Evolutionary conservation across 2,888 invertebrate species (phyloP).

Genomic region (Caenorhabditis virilis): DNA sequence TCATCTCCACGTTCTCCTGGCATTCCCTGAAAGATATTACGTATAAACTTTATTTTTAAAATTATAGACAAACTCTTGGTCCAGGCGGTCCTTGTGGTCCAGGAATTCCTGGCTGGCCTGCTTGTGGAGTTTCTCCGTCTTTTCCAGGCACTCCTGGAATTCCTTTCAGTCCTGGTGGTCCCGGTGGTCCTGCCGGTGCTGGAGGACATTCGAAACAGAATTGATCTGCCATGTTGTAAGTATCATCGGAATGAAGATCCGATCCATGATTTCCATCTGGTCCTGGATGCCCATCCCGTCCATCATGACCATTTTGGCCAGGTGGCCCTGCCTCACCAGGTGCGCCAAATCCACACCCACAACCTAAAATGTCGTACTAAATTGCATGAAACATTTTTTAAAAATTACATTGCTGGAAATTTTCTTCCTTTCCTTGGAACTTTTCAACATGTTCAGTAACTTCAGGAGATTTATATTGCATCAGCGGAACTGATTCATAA

Average conservation of each 20-base stretch:
- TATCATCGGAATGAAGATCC: conserved; percentile 30
- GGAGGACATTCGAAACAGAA: conserved; percentile 54
- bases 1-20: conserved; percentile 46
- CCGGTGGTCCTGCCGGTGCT: conserved; percentile 42
- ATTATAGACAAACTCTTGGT: conserved; percentile 22
- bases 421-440: conserved; percentile 19
- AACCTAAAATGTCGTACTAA: conserved; percentile 39
- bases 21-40: conserved; percentile 33
- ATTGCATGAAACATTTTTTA: too few relatives aligned
- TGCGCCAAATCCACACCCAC: conserved; percentile 55
- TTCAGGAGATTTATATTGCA: conserved; percentile 33
- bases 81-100: conserved; percentile 41
- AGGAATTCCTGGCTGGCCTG: conserved; percentile 37
- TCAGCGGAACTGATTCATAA: conserved; percentile 33
- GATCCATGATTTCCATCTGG: conserved; percentile 35
- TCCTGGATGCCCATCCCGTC: conserved; percentile 38
- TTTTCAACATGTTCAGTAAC: conserved; percentile 35
- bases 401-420: conserved; percentile 32
- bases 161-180: conserved; percentile 48
- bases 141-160: conserved; percentile 40
- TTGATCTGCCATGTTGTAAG: conserved; percentile 33
- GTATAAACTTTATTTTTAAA: background rate
- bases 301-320: conserved; percentile 45
- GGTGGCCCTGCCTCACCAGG: conserved; percentile 48
- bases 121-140: conserved; percentile 29